Evolutionary conservation across 2,113 vertebrate species (phyloP), one percentile per base, ranked within the genome.

Genomic region (Phaetusa simplex): DNA sequence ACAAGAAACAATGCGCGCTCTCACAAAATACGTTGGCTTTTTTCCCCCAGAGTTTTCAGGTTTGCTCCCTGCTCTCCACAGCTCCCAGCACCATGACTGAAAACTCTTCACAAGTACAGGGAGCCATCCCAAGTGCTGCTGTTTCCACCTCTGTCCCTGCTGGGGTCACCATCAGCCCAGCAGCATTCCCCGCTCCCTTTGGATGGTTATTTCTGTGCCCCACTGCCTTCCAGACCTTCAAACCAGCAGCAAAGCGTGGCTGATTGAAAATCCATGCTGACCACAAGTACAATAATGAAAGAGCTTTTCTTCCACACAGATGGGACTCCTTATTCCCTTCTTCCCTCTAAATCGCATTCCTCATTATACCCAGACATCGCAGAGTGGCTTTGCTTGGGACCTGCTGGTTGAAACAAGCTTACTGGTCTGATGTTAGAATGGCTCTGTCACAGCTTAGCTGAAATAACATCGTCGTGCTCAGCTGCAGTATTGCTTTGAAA

Each of bases 121-220:
- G 42, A 72, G 52, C 7, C 11, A 23, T 8, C 40, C 20, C n/a
- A 32, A 14, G 34, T 2, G 0, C 49, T 74, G 59, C 61, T 34
- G 3, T n/a, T 42, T 15, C 50, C 64, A 45, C 36, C 36, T 30
- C 62, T 43, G 30, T 36, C 72, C 71, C 71, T 61, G n/a, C 43
- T 36, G 50, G 56, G 62, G 26, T 30, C 55, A 26, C 14, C 4
- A 11, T 27, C 53, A 26, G 40, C 65, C 58, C 77, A 59, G 89
- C 26, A 81, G 74, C 52, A 7, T 10, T 55, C 11, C 0, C 34
- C 0, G 1, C 59, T 49, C 7, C 11, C 9, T 40, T 24, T 15
- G 32, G 23, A 12, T 14, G 24, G 11, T 21, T 34, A 9, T n/a
- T 89, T 34, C 74, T 12, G 18, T 27, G 24, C 29, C 70, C 42